phyloP scores from a whole-genome alignment of 2,113 vertebrate species.

The Meriones unguiculatus region DNA sequence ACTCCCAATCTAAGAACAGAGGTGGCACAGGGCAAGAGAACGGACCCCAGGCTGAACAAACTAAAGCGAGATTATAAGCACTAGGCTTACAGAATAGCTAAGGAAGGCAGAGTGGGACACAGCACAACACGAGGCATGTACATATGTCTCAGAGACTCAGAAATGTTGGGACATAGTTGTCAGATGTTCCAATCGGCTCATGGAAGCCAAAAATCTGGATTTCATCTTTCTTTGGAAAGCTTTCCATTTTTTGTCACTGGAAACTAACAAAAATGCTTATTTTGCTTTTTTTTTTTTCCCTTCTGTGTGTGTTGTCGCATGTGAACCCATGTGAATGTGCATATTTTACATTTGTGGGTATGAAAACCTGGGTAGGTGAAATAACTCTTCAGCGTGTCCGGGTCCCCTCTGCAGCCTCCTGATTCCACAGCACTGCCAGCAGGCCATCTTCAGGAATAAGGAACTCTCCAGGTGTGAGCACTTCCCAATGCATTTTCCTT shows the following conservation, averaged over 20 bases:
- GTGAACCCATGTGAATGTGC: no score
- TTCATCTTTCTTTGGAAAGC: slow-evolving; percentile 24
- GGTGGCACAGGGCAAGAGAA: background rate
- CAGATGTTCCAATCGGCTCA: background rate
- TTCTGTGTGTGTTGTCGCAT: no score
- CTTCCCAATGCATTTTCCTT: background rate
- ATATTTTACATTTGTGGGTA: background rate
- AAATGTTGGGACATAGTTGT: background rate
- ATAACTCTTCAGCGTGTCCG: background rate
- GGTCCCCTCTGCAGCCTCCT: background rate
- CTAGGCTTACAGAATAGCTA: background rate
- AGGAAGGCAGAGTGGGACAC: background rate
- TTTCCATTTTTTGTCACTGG: slow-evolving; percentile 18
- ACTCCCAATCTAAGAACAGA: background rate
- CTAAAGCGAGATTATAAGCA: background rate
- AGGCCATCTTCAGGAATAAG: background rate
- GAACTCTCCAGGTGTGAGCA: background rate
- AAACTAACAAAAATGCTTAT: background rate
- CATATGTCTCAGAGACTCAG: background rate
- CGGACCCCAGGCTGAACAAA: background rate
- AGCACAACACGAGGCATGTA: rapidly evolving
- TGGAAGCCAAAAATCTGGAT: background rate
- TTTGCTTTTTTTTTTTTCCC: no score
- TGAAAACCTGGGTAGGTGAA: slow-evolving; percentile 1
- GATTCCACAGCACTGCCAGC: background rate